Percentiles rank a stretch among this genome's conserved stretches.
These are phyloP conservation scores for Melanotaenia parkinsoni DNA, from an alignment of 2,797 vertebrate species.

Conservation along the genomic window DNA sequence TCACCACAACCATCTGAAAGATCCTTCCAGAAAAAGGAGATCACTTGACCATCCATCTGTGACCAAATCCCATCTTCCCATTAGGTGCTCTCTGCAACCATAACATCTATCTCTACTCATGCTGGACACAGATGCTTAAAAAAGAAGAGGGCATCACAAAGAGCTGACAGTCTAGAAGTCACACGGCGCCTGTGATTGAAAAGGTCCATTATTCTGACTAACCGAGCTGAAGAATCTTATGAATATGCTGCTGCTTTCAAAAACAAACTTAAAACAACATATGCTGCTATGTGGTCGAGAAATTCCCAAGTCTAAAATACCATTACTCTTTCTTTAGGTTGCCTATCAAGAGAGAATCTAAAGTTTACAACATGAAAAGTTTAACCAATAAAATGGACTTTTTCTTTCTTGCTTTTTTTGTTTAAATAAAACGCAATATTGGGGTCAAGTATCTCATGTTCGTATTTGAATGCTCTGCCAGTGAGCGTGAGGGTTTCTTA, in stretches of 20 bases:
- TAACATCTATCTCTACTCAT: constrained; percentile 64
- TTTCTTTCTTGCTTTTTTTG: background rate
- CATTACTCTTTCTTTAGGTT: constrained; percentile 6
- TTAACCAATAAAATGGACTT: background rate
- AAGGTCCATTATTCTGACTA: constrained; percentile 68
- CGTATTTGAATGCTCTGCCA: constrained; percentile 3
- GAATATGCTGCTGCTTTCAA: constrained; percentile 38
- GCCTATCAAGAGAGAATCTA: background rate
- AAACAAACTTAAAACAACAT: constrained; percentile 39
- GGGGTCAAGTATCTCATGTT: background rate
- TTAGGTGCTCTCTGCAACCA: constrained; percentile 70
- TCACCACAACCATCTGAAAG: constrained; percentile 77
- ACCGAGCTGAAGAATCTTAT: constrained; percentile 35
- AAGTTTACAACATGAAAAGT: background rate
- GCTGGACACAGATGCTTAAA: constrained; percentile 72
- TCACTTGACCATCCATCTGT: constrained; percentile 80
- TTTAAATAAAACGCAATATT: constrained; percentile 1
- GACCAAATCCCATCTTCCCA: constrained; percentile 67
- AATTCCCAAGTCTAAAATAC: constrained; percentile 14
- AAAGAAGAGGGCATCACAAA: constrained; percentile 69
- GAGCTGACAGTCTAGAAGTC: constrained; percentile 73
- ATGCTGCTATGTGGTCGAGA: constrained; percentile 21
- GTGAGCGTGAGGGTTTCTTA: constrained; percentile 11
- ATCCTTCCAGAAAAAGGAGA: constrained; percentile 72
- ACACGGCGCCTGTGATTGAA: constrained; percentile 68